These are phyloP conservation scores for Ascidia mentula DNA, from an alignment of 23 tunicate species.

Conservation along the genomic window DNA sequence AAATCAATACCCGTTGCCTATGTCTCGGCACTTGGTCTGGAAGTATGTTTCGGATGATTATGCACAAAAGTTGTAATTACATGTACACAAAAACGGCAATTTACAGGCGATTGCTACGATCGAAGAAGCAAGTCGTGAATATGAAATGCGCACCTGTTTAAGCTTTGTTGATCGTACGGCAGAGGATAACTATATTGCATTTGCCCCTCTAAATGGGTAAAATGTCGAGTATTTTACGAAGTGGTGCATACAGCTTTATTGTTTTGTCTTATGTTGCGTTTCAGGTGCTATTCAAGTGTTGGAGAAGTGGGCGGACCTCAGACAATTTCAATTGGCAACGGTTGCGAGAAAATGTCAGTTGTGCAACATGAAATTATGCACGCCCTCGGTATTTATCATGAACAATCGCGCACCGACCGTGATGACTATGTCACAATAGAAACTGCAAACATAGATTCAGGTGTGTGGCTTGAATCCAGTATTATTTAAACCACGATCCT, in stretches of 20 bases:
- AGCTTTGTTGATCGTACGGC: constrained; percentile 56
- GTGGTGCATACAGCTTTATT: neutral
- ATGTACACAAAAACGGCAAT: neutral
- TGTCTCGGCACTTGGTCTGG: constrained; percentile 21
- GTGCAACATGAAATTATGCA: constrained; percentile 87
- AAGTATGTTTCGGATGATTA: constrained; percentile 11
- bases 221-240: neutral
- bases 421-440: constrained; percentile 75
- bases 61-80: too few relatives aligned
- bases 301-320: constrained; percentile 74
- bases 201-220: constrained; percentile 63
- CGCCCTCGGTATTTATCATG: constrained; percentile 91
- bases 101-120: constrained; percentile 70
- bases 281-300: constrained; percentile 82
- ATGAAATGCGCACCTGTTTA: constrained; percentile 87
- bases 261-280: neutral
- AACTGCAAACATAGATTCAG: constrained; percentile 52
- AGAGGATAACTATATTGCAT: constrained; percentile 54
- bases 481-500: too few relatives aligned
- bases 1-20: constrained; percentile 46
- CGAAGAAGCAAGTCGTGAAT: constrained; percentile 76
- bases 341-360: constrained; percentile 76
- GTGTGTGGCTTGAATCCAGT: constrained; percentile 17
- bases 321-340: constrained; percentile 81
- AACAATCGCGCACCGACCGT: constrained; percentile 90